Evolutionary conservation across 2,113 vertebrate species (phyloP), one percentile per base, ranked within the genome.

Genomic region (Oryzias javanicus): DNA sequence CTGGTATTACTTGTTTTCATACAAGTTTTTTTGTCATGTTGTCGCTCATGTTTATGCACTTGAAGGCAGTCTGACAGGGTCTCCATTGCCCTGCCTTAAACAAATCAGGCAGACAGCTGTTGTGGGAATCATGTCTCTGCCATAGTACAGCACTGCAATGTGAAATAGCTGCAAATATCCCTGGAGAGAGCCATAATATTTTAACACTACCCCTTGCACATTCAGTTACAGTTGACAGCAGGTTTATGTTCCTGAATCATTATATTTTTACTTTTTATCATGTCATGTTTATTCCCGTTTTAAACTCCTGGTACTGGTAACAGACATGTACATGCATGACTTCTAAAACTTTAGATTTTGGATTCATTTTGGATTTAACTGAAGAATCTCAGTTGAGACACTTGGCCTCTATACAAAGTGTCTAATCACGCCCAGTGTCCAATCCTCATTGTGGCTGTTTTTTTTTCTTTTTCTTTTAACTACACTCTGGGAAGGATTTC

Each of bases 51-150:
- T 27, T 59, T 42, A 25, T 49, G 41, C 47, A 64, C 46, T 45
- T 8, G 24, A 42, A 57, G 74, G 63, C 48, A 41, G 63, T 41
- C 15, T 15, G 52, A 55, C 66, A 64, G 50, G 24, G 29, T 19
- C 27, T 42, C 46, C 22, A 50, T 67, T 49, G 60, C 71, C 58
- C 41, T 67, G 67, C 72, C 76, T 78, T 71, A 71, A 69, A 77
- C 47, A 49, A 64, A 46, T 52, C 29, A 48, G 42, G 65, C 77
- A 64, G 64, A 49, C 85, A 78, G 77, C 80, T 88, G 85, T 85
- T 61, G 82, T 85, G 86, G 83, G 78, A 88, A 85, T 86, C 85
- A 86, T 52, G 72, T 66, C 60, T 61, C 68, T 69, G 72, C 79
- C 77, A 72, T 72, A 67, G 49, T 76, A 82, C 72, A 71, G 60